Base-by-base conservation (phyloP, 2,113 vertebrate species). In the Bucco capensis region DNA sequence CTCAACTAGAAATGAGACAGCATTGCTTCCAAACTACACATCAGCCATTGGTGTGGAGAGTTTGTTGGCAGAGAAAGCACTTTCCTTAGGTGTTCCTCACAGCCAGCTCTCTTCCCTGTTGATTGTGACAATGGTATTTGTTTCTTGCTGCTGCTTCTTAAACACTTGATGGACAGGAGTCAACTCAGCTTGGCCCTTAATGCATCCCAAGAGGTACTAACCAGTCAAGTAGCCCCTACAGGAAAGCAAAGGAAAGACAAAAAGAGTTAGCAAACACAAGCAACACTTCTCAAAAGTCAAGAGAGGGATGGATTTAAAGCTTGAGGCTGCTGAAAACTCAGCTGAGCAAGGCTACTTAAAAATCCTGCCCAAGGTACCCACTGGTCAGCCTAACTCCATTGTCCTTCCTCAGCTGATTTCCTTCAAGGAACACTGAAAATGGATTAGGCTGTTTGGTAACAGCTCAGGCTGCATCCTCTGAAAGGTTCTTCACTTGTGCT, bases 171-270 rank as follows among this genome's bases (percentile, higher is more conserved):
- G 61, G 83, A 73, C 70, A 88, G 95, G 92, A 96, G 50, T 72
- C 86, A 94, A 93, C 91, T 95, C 94, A 84, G n/a, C 80, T 85
- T 2, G 2, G 84, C 72, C 18, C 74, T 92, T 42, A 65, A 81
- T 25, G 80, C 35, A 42, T 69, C 92, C 86, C 74, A 94, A 76
- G 80, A 90, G 69, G 90, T 49, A 85, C 77, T 98, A 99, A 73
- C 99, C 99, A 98, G 99, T 99, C 78, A 99, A 98, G 97, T 99
- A 99, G 82, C 99, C 99, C 82, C 99, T 99, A 97, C 8, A 96
- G 88, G 96, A 96, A 79, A 82, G 87, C 85, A 89, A 90, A 89
- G 2, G 18, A 24, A 49, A 50, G 28, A 30, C 42, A 38, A 53
- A 67, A 78, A 28, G 77, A 49, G 37, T 78, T 62, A 92, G 74